Evolutionary conservation across 2,888 invertebrate species (phyloP).

Genomic region (Xestia ashworthii): DNA sequence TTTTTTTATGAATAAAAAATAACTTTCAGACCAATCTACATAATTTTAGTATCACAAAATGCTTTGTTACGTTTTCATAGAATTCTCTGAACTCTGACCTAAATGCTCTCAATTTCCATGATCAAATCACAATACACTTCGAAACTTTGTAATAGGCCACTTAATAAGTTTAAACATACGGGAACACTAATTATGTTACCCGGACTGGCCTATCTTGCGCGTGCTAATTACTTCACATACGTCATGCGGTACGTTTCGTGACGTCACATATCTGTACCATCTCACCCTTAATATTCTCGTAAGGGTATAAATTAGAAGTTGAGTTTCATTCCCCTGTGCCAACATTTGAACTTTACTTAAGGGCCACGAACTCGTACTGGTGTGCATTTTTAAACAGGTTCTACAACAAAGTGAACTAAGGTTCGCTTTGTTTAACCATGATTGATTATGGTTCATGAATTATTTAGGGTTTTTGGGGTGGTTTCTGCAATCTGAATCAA

Average conservation of each 20-base stretch:
- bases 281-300: conserved; percentile 75
- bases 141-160: conserved; percentile 64
- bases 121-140: conserved; percentile 57
- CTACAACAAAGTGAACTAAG: conserved; percentile 49
- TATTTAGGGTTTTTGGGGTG: conserved; percentile 40
- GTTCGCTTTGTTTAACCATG: conserved; percentile 48
- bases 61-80: conserved; percentile 13
- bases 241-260: conserved; percentile 78
- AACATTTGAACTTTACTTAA: conserved; percentile 81
- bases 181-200: conserved; percentile 70
- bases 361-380: conserved; percentile 64
- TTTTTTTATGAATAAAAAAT: conserved; percentile 27
- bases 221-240: conserved; percentile 82
- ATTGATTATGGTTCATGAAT: conserved; percentile 51
- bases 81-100: conserved; percentile 18
- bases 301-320: conserved; percentile 82
- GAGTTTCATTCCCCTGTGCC: conserved; percentile 81
- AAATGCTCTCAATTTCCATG: conserved; percentile 35
- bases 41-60: conserved; percentile 31
- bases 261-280: conserved; percentile 70
- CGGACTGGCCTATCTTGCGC: conserved; percentile 65
- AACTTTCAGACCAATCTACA: conserved; percentile 14
- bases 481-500: conserved; percentile 34
- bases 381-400: conserved; percentile 62
- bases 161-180: conserved; percentile 64